phyloP scores from a whole-genome alignment of 2,888 invertebrate species.

The Cerastis leucographa region DNA sequence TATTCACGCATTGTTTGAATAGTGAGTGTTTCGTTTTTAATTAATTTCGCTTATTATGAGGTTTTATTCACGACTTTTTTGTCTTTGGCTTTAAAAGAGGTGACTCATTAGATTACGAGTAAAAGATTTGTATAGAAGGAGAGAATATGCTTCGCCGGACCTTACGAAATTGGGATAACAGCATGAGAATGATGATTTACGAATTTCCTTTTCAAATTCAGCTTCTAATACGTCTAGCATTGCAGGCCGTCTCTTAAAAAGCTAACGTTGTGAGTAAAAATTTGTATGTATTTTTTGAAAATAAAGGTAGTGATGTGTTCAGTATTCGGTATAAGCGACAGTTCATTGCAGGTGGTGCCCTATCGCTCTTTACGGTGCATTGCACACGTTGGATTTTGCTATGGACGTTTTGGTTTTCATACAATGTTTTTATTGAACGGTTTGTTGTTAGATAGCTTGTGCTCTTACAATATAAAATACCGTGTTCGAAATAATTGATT shows the following conservation, averaged over 20 bases:
- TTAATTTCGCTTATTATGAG: conserved; percentile 42
- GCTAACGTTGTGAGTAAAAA: background rate
- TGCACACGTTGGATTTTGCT: conserved; percentile 45
- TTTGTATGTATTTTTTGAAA: conserved; percentile 18
- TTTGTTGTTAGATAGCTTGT: background rate
- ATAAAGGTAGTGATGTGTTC: conserved; percentile 35
- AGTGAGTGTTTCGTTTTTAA: conserved; percentile 48
- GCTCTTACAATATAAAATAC: background rate
- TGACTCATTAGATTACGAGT: background rate
- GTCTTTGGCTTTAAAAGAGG: background rate
- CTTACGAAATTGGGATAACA: background rate
- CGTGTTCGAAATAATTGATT: background rate
- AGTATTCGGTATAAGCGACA: conserved; percentile 31
- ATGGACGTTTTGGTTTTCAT: conserved; percentile 13
- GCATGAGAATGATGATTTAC: background rate
- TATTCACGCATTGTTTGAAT: conserved; percentile 63
- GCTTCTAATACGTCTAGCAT: background rate
- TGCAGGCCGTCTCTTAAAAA: too few species aligned
- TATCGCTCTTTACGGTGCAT: conserved; percentile 51
- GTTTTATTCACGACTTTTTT: background rate
- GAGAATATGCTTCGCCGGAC: background rate
- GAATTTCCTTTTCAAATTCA: background rate
- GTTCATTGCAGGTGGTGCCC: conserved; percentile 48
- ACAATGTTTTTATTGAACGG: conserved; percentile 14
- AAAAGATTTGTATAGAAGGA: background rate